Evolutionary conservation across 2,797 vertebrate genomes (phyloP).

Genomic region (Prionace glauca): DNA sequence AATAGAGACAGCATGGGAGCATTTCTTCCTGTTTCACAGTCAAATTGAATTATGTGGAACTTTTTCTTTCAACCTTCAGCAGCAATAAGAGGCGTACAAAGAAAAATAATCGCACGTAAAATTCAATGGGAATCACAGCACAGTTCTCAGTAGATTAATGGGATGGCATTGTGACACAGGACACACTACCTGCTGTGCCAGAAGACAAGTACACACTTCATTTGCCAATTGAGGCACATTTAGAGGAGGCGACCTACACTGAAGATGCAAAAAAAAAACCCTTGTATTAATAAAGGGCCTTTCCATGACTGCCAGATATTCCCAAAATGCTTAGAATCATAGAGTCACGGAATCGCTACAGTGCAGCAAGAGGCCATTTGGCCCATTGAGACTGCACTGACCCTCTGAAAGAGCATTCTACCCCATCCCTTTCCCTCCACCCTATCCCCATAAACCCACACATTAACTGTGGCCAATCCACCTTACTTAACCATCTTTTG

Average conservation of each 20-base stretch:
- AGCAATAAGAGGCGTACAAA: neutral
- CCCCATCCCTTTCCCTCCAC: too few relatives aligned
- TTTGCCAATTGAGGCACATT: neutral
- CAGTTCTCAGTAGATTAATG: neutral
- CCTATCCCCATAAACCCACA: too few relatives aligned
- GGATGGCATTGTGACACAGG: neutral
- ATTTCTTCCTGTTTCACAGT: neutral
- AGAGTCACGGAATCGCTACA: too few relatives aligned
- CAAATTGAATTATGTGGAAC: slow-evolving; percentile 20
- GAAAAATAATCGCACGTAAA: neutral
- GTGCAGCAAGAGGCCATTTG: too few relatives aligned
- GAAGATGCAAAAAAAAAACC: neutral
- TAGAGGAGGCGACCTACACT: neutral
- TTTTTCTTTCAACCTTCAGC: neutral
- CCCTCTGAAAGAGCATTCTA: too few relatives aligned
- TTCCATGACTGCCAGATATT: neutral
- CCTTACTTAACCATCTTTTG: too few relatives aligned
- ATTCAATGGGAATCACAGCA: neutral
- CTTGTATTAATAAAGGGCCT: neutral
- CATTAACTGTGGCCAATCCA: too few relatives aligned
- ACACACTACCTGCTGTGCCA: neutral
- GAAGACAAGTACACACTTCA: neutral
- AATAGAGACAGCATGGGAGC: slow-evolving; percentile 13
- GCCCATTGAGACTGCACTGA: too few relatives aligned
- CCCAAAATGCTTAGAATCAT: neutral